Conservation (phyloP, 2,797 vertebrate genomes). For the Tapirus indicus region DNA sequence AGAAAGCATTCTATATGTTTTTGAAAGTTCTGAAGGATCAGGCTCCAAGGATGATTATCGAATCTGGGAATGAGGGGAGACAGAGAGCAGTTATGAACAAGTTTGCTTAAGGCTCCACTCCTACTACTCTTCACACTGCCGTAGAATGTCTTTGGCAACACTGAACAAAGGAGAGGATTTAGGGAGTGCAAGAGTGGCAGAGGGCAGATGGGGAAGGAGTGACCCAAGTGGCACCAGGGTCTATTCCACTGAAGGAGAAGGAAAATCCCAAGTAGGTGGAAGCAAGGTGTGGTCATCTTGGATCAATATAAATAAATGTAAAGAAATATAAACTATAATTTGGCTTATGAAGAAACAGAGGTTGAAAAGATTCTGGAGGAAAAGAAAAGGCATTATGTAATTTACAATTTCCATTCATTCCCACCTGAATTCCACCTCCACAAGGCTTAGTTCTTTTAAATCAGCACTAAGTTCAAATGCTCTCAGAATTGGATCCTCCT, state of each 20-base stretch:
- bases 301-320: background rate
- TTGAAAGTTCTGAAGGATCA: constrained; percentile 1
- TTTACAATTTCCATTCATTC: constrained; percentile 62
- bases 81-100: background rate
- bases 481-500: constrained; percentile 98
- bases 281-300: background rate
- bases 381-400: constrained; percentile 25
- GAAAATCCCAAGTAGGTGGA: constrained; percentile 7
- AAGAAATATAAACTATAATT: constrained; percentile 12
- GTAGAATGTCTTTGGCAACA: background rate
- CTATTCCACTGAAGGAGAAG: background rate
- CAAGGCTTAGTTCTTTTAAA: constrained; percentile 97
- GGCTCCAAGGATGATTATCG: background rate
- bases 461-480: constrained; percentile 98
- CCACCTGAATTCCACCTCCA: constrained; percentile 99
- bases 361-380: background rate
- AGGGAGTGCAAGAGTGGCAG: background rate
- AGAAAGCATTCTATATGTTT: background rate
- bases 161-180: background rate
- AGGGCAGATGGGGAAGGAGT: background rate
- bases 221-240: background rate
- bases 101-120: background rate
- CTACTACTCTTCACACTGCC: background rate
- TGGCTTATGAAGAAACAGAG: constrained; percentile 26
- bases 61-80: background rate